A percentile compares a stretch with the other conserved stretches of the same genome.
These are phyloP conservation scores for Eretmocerus hayati DNA, from an alignment of 2,888 invertebrate species.

Conservation along the genomic window DNA sequence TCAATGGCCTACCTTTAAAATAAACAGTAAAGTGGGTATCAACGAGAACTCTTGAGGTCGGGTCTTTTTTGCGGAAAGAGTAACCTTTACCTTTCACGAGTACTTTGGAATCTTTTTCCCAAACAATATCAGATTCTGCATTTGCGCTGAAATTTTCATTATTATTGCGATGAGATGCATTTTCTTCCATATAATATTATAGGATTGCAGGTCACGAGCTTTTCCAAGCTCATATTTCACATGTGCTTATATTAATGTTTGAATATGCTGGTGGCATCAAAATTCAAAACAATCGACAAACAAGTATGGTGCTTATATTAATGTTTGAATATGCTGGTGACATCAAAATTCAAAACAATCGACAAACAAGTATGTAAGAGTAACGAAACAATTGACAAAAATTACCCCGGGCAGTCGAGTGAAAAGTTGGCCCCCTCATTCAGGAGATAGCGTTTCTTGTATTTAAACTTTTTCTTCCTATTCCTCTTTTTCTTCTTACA, in stretches of 20 bases:
- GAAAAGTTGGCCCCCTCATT: conserved; percentile 52
- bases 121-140: conserved; percentile 49
- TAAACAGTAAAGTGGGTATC: conserved; percentile 55
- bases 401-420: conserved; percentile 53
- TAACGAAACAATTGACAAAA: conserved; percentile 1
- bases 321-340: no score
- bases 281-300: no score
- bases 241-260: neutral
- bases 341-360: neutral
- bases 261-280: no score
- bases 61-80: conserved; percentile 37
- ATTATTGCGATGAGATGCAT: neutral
- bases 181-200: neutral
- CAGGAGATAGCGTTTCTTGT: conserved; percentile 49
- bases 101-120: conserved; percentile 51
- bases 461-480: conserved; percentile 48
- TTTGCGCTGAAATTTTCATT: conserved; percentile 39
- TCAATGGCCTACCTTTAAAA: conserved; percentile 39
- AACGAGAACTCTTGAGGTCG: conserved; percentile 49
- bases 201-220: no score
- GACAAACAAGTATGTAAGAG: neutral
- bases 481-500: conserved; percentile 31
- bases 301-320: no score
- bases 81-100: conserved; percentile 45
- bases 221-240: neutral